Evolutionary conservation across 1,140 invertebrate species (phyloP).

Genomic region (Meloidogyne floridensis): DNA sequence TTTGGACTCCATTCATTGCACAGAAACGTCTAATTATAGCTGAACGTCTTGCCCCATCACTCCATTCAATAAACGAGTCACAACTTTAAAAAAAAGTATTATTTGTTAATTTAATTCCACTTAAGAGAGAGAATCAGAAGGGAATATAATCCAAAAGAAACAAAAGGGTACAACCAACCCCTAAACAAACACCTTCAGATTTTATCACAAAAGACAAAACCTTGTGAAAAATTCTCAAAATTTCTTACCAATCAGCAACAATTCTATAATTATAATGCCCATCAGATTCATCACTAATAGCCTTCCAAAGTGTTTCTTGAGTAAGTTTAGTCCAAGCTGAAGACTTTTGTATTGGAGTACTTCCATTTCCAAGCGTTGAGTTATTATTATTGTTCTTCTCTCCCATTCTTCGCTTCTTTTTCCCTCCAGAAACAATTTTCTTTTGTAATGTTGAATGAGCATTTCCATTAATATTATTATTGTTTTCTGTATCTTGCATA

Average conservation of each 20-base stretch:
- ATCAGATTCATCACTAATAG: constrained; percentile 27
- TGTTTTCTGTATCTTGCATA: not conserved
- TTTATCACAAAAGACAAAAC: no score
- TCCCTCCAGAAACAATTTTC: constrained; percentile 28
- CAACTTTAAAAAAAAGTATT: constrained; percentile 17
- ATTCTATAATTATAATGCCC: constrained; percentile 30
- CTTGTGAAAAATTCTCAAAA: not conserved
- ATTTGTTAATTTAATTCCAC: no score
- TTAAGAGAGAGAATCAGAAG: no score
- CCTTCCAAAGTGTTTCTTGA: constrained; percentile 32
- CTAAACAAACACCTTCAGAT: no score
- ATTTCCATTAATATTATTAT: constrained; percentile 3
- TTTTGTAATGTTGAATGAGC: not conserved
- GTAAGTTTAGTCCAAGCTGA: constrained; percentile 37
- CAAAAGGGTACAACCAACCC: no score
- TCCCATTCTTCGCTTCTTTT: constrained; percentile 39
- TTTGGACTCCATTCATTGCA: constrained; percentile 43
- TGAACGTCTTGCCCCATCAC: constrained; percentile 25
- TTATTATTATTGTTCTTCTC: constrained; percentile 4
- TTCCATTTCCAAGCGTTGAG: not conserved
- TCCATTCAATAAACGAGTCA: constrained; percentile 44
- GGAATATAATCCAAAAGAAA: no score
- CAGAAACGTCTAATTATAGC: constrained; percentile 39
- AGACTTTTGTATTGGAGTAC: constrained; percentile 11
- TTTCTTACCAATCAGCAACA: constrained; percentile 19